Evolutionary conservation across 2,113 vertebrate species (phyloP).

Genomic region (Porphyrio hochstetteri): DNA sequence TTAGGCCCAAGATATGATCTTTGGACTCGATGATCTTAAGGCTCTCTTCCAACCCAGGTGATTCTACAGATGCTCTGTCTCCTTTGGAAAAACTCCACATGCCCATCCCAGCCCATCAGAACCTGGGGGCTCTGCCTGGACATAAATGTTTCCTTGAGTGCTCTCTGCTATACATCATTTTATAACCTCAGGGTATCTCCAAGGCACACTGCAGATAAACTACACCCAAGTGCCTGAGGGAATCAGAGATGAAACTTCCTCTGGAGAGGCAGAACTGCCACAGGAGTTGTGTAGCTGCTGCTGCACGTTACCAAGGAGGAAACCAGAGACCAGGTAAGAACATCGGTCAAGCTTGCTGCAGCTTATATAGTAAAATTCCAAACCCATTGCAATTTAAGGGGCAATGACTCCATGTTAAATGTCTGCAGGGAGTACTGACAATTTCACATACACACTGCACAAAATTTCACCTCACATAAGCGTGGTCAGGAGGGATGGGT

Average conservation of each 20-base stretch:
- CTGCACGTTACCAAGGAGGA: not conserved
- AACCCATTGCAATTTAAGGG: not conserved
- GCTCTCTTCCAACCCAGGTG: too few species aligned
- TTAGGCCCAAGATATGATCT: not conserved
- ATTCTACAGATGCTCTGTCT: not conserved
- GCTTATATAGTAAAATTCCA: not conserved
- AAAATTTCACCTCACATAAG: not conserved
- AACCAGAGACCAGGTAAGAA: not conserved
- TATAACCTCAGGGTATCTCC: not conserved
- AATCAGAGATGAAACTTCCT: not conserved
- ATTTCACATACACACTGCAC: not conserved
- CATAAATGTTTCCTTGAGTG: not conserved
- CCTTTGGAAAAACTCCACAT: not conserved
- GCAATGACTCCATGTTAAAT: not conserved
- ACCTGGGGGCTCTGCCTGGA: not conserved
- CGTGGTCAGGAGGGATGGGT: not conserved
- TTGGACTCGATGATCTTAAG: too few species aligned
- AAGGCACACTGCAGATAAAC: not conserved
- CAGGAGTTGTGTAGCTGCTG: not conserved
- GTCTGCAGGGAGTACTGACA: not conserved
- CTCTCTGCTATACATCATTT: not conserved
- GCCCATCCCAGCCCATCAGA: not conserved
- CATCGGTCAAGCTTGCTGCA: not conserved
- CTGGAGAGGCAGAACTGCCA: rapidly evolving
- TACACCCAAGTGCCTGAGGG: not conserved